Conservation (phyloP, 2,113 vertebrate species). For the Trinectes maculatus region DNA sequence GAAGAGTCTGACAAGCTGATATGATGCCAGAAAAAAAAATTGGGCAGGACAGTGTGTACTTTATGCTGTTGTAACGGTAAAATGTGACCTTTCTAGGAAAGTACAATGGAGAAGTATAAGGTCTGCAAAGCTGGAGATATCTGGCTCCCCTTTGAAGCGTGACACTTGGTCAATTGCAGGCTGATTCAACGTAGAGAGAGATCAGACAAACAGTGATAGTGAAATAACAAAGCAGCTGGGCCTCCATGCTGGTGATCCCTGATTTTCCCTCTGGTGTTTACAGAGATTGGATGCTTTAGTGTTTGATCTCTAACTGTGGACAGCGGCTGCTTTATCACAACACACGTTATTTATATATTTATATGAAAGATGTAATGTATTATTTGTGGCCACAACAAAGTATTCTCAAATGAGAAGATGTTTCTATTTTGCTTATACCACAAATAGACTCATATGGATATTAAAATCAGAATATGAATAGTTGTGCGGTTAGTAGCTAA, state of each 20-base stretch:
- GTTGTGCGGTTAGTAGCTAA: constrained; percentile 43
- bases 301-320: constrained; percentile 20
- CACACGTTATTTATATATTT: constrained; percentile 32
- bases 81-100: constrained; percentile 62
- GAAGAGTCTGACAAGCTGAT: constrained; percentile 27
- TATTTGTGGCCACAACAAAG: neutral
- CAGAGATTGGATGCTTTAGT: constrained; percentile 8
- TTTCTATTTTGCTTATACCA: too few species aligned
- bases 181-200: constrained; percentile 57
- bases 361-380: neutral
- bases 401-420: neutral
- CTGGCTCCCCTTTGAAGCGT: constrained; percentile 53
- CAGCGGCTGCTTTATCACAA: neutral
- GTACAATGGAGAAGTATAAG: constrained; percentile 56
- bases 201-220: constrained; percentile 52
- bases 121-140: constrained; percentile 48
- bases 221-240: constrained; percentile 51
- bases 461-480: constrained; percentile 13
- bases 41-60: constrained; percentile 29
- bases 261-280: neutral
- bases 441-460: too few species aligned
- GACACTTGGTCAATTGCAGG: constrained; percentile 62
- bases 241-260: constrained; percentile 1
- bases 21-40: constrained; percentile 24
- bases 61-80: constrained; percentile 38